A percentile compares a stretch with the other conserved stretches of the same genome.
Evolutionary conservation across 2,797 vertebrate species (phyloP).

Genomic region (Hoplostethus mediterraneus): DNA sequence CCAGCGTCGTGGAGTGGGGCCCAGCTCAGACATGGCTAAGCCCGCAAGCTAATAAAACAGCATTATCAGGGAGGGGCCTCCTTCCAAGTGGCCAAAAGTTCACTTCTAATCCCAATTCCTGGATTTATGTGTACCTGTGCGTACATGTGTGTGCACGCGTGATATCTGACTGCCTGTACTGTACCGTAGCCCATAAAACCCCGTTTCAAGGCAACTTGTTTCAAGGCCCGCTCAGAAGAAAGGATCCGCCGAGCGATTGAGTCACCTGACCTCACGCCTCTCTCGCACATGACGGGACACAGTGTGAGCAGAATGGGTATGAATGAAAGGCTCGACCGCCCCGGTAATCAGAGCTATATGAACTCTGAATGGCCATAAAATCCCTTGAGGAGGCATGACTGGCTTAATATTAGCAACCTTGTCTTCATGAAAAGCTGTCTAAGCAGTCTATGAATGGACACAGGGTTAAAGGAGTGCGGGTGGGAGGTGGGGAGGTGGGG

Average conservation of each 20-base stretch:
- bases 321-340: conserved; percentile 57
- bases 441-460: background rate
- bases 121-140: conserved; percentile 7
- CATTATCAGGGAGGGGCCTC: conserved; percentile 52
- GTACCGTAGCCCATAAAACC: conserved; percentile 58
- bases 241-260: conserved; percentile 40
- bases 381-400: background rate
- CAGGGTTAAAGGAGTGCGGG: background rate
- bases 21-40: conserved; percentile 41
- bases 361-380: conserved; percentile 67
- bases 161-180: conserved; percentile 38
- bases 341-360: background rate
- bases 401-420: background rate
- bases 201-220: conserved; percentile 59
- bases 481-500: background rate
- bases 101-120: conserved; percentile 56
- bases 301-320: conserved; percentile 26
- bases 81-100: conserved; percentile 62
- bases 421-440: background rate
- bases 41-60: conserved; percentile 54
- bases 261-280: conserved; percentile 69
- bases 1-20: background rate
- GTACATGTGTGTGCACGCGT: conserved; percentile 14
- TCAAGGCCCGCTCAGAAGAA: conserved; percentile 50
- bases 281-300: conserved; percentile 36